Evolutionary conservation across 2,888 invertebrate genomes (phyloP).

Genomic region (Dynastes hyllus): DNA sequence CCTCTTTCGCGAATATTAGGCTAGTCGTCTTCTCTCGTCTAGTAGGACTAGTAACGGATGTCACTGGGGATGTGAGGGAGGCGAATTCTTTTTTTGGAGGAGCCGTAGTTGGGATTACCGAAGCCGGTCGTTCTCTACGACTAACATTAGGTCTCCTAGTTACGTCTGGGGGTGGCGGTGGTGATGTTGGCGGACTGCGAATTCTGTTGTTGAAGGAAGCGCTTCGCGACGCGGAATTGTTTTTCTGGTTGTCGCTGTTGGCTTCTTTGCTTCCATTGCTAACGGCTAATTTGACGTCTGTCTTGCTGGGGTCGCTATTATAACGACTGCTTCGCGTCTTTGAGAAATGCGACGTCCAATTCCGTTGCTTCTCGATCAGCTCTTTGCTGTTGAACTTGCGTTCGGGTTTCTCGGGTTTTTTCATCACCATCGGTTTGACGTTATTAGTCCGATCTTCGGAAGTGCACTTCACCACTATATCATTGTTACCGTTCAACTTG

Average conservation of each 20-base stretch:
- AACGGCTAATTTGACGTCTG: slow-evolving; percentile 73
- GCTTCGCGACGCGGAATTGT: slow-evolving; percentile 71
- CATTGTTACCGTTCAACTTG: slow-evolving; percentile 58
- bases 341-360: slow-evolving; percentile 94
- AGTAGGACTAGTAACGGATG: slow-evolving; percentile 57
- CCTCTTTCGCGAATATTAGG: slow-evolving; percentile 45
- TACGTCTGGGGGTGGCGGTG: slow-evolving; percentile 71
- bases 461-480: slow-evolving; percentile 51
- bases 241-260: slow-evolving; percentile 56
- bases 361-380: slow-evolving; percentile 91
- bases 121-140: slow-evolving; percentile 68
- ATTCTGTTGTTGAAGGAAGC: slow-evolving; percentile 75
- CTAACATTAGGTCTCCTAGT: slow-evolving; percentile 65
- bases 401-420: slow-evolving; percentile 89
- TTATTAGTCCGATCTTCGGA: slow-evolving; percentile 58
- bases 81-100: slow-evolving; percentile 56
- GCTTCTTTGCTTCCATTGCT: slow-evolving; percentile 66
- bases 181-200: slow-evolving; percentile 71
- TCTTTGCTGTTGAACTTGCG: slow-evolving; percentile 88
- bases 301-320: slow-evolving; percentile 79
- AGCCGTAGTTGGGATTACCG: slow-evolving; percentile 64
- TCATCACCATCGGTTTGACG: slow-evolving; percentile 62
- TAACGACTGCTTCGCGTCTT: slow-evolving; percentile 79
- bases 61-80: slow-evolving; percentile 49
- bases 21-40: slow-evolving; percentile 64